phyloP scores from a whole-genome alignment of 2,797 vertebrate genomes.

The Manis pentadactyla region DNA sequence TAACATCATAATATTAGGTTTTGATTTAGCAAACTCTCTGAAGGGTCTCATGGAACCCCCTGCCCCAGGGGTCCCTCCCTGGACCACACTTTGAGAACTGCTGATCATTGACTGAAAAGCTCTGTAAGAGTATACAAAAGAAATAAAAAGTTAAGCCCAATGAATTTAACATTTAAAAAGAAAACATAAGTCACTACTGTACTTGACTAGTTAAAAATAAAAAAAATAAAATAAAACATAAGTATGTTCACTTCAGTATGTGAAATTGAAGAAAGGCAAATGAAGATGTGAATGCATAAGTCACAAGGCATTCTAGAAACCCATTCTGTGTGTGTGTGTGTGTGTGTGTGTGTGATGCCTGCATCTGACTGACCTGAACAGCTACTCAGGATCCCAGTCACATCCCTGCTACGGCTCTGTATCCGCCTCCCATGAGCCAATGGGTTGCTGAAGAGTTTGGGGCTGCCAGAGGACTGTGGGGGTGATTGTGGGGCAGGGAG shows the following conservation, averaged over 20 bases:
- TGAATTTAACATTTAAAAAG: not conserved
- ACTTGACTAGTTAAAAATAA: too few relatives aligned
- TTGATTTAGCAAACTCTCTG: not conserved
- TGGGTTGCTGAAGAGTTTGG: not conserved
- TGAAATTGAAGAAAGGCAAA: not conserved
- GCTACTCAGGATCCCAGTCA: not conserved
- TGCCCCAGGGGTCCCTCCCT: not conserved
- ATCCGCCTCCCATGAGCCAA: not conserved
- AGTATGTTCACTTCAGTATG: not conserved
- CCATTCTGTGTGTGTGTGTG: not conserved
- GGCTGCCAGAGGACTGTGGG: not conserved
- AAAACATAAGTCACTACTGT: not conserved
- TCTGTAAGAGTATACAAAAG: not conserved
- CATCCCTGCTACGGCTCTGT: not conserved
- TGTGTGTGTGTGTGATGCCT: not conserved
- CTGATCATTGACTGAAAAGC: not conserved
- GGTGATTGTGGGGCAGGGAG: too few relatives aligned
- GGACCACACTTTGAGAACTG: not conserved
- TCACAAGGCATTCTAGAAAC: too few relatives aligned
- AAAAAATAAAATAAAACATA: not conserved
- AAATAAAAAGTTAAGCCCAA: not conserved
- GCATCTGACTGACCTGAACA: not conserved
- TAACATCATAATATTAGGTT: not conserved
- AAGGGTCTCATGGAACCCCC: not conserved
- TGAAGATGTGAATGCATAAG: not conserved